Evolutionary conservation across 2,113 vertebrate genomes (phyloP).

Genomic region (Choloepus hoffmanni): DNA sequence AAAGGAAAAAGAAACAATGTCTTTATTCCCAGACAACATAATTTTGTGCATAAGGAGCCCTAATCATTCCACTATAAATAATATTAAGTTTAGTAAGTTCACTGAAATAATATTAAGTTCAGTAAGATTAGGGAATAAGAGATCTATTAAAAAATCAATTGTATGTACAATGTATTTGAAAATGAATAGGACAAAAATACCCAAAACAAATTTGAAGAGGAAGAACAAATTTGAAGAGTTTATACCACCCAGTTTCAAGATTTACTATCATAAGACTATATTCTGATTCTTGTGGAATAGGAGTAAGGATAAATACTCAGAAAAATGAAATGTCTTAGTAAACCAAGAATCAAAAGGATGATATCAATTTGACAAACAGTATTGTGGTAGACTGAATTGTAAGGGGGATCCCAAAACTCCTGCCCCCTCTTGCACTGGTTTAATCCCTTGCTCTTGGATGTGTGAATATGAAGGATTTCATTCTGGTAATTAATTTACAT

Average conservation of each 20-base stretch:
- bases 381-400: not conserved
- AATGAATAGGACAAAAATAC: not conserved
- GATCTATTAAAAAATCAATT: not conserved
- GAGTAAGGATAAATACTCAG: not conserved
- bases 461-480: not conserved
- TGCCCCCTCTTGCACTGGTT: not conserved
- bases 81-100: not conserved
- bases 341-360: not conserved
- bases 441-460: not conserved
- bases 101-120: not conserved
- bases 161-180: not conserved
- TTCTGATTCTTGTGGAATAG: not conserved
- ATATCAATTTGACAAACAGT: not conserved
- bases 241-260: not conserved
- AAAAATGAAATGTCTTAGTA: not conserved
- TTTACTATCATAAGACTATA: not conserved
- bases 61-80: not conserved
- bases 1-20: not conserved
- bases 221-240: not conserved
- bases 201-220: not conserved
- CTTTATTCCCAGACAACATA: not conserved
- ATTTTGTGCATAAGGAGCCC: not conserved
- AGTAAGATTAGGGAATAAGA: not conserved
- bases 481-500: not conserved
- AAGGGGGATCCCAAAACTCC: not conserved